Evolutionary conservation across 2,797 vertebrate species (phyloP).

Genomic region (Spinus olivaceus): DNA sequence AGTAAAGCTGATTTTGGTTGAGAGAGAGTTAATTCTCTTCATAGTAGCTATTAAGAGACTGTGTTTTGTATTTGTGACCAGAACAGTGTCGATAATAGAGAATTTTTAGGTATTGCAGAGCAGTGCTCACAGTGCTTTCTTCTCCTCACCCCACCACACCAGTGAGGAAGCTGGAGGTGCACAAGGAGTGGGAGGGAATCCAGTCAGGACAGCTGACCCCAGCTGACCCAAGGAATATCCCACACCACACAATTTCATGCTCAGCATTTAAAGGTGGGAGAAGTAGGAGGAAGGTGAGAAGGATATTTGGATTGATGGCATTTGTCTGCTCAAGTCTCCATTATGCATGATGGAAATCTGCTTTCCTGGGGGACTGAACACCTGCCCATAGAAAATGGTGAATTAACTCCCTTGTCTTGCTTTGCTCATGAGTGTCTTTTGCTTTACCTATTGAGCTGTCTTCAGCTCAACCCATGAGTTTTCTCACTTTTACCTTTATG

Average conservation of each 20-base stretch:
- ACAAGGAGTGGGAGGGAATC: neutral
- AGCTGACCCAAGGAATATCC: neutral
- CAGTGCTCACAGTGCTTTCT: neutral
- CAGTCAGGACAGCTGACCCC: neutral
- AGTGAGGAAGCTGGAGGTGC: rapidly evolving
- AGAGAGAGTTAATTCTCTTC: neutral
- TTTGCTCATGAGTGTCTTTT: neutral
- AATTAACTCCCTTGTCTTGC: neutral
- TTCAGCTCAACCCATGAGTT: neutral
- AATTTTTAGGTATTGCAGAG: neutral
- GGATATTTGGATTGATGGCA: neutral
- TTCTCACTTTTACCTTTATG: neutral
- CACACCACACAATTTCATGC: neutral
- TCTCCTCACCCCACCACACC: neutral
- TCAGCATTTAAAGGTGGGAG: neutral
- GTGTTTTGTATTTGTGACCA: neutral
- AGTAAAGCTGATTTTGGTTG: neutral
- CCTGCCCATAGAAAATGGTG: neutral
- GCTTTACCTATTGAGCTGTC: neutral
- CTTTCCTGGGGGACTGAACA: neutral
- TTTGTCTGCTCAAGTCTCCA: neutral
- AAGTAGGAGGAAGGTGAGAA: neutral
- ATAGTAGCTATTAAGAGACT: neutral
- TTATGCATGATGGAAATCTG: neutral
- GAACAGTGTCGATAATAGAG: neutral